Evolutionary conservation across 2,797 vertebrate genomes (phyloP).

Genomic region (Schizothorax lantsangensis): DNA sequence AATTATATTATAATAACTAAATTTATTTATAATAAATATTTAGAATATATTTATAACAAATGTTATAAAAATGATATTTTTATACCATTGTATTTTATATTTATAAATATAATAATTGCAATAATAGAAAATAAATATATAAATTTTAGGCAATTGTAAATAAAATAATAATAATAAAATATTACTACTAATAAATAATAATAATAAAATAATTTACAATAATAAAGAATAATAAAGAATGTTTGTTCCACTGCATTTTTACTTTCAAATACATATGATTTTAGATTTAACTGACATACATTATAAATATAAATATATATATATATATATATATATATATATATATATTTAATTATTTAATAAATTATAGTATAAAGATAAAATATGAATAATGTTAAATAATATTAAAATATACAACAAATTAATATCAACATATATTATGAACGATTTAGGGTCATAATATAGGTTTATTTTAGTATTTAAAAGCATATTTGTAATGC

Average conservation of each 20-base stretch:
- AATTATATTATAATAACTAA: not conserved
- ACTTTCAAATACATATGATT: not conserved
- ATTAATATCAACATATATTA: not conserved
- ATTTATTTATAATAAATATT: not conserved
- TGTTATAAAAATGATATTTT: not conserved
- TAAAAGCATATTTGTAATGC: not conserved
- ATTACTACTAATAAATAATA: too few species aligned
- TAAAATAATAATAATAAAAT: not conserved
- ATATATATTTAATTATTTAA: not conserved
- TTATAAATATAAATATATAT: not conserved
- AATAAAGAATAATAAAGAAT: not conserved
- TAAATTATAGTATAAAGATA: not conserved
- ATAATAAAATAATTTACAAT: not conserved
- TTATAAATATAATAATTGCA: not conserved
- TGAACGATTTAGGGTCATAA: not conserved
- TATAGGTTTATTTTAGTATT: not conserved
- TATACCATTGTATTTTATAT: not conserved
- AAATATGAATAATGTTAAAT: not conserved
- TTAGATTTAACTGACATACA: not conserved
- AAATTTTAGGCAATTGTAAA: not conserved
- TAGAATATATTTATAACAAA: not conserved
- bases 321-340: too few species aligned
- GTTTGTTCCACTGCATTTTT: not conserved
- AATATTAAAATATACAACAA: not conserved
- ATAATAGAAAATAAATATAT: not conserved